A percentile compares a stretch with the other conserved stretches of the same genome.
These are phyloP conservation scores for Porites lobata DNA, from an alignment of 92 coral and sea anemone species.

Conservation along the genomic window DNA sequence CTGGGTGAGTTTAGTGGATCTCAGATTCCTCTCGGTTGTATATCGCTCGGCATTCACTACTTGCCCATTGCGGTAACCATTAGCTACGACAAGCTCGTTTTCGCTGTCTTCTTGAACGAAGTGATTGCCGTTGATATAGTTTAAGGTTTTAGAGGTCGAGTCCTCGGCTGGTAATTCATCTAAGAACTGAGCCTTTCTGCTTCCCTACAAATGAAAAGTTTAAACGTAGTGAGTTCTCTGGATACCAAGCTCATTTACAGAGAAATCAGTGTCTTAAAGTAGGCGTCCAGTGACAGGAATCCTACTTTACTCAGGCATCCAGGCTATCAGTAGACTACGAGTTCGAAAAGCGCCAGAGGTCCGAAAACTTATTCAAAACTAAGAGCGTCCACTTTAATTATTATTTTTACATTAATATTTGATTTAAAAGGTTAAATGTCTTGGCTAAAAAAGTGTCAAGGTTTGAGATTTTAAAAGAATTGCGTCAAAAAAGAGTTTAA, in stretches of 20 bases:
- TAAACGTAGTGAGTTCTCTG: neutral
- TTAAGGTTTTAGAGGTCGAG: slow-evolving; percentile 79
- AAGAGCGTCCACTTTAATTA: too few relatives aligned
- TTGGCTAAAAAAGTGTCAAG: too few relatives aligned
- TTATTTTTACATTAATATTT: too few relatives aligned
- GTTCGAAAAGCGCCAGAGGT: neutral
- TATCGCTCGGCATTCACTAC: slow-evolving; percentile 40
- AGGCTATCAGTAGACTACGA: neutral
- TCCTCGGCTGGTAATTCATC: slow-evolving; percentile 95
- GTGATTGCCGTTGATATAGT: slow-evolving; percentile 88
- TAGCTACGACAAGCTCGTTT: slow-evolving; percentile 17
- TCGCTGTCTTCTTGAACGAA: slow-evolving; percentile 40
- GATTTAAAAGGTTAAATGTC: too few relatives aligned
- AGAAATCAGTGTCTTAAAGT: neutral
- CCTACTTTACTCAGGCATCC: neutral
- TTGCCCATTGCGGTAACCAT: slow-evolving; percentile 61
- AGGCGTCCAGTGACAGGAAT: neutral
- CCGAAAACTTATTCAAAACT: too few relatives aligned
- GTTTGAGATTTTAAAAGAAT: too few relatives aligned
- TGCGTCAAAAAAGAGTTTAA: too few relatives aligned
- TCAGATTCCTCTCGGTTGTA: slow-evolving; percentile 14
- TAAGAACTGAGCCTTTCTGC: slow-evolving; percentile 52
- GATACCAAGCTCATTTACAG: neutral
- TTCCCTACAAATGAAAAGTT: neutral
- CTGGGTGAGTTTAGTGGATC: slow-evolving; percentile 23